These are phyloP conservation scores for Hyppa rectilinea DNA, from an alignment of 2,888 invertebrate genomes.

Conservation along the genomic window DNA sequence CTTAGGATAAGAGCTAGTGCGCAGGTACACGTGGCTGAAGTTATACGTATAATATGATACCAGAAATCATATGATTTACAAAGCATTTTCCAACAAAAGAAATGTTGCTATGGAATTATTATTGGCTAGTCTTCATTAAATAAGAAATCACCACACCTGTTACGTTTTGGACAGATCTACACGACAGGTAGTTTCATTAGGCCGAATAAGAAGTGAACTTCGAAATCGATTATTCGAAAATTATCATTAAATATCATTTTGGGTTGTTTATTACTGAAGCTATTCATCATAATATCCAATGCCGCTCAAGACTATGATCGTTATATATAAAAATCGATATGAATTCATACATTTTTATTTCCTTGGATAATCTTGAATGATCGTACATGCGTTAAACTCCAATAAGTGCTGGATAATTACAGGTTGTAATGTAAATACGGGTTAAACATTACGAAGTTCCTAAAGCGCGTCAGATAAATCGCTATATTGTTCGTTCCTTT, in stretches of 20 bases:
- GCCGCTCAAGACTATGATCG: slow-evolving; percentile 29
- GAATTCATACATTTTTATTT: slow-evolving; percentile 17
- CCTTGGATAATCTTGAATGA: slow-evolving; percentile 9
- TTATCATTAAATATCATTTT: slow-evolving; percentile 55
- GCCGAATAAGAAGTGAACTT: slow-evolving; percentile 30
- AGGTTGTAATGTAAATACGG: slow-evolving; percentile 2
- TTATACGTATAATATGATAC: neutral
- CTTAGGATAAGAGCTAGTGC: neutral
- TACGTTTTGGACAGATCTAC: slow-evolving; percentile 26
- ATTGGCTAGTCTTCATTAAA: slow-evolving; percentile 12
- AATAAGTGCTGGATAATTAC: neutral
- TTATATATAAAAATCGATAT: slow-evolving; percentile 30
- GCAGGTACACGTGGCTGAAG: neutral
- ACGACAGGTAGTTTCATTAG: slow-evolving; percentile 28
- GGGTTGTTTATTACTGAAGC: slow-evolving; percentile 46
- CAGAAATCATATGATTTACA: neutral
- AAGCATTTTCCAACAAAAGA: neutral
- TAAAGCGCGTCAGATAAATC: slow-evolving; percentile 12
- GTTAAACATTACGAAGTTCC: neutral
- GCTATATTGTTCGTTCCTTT: neutral
- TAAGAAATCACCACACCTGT: slow-evolving; percentile 21
- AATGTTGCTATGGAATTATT: neutral
- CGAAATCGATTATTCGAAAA: slow-evolving; percentile 57
- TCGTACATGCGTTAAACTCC: neutral
- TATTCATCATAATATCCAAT: slow-evolving; percentile 56